Evolutionary conservation across 2,888 invertebrate genomes (phyloP), one percentile per base, ranked within the genome.

Genomic region (Papilio demoleus): DNA sequence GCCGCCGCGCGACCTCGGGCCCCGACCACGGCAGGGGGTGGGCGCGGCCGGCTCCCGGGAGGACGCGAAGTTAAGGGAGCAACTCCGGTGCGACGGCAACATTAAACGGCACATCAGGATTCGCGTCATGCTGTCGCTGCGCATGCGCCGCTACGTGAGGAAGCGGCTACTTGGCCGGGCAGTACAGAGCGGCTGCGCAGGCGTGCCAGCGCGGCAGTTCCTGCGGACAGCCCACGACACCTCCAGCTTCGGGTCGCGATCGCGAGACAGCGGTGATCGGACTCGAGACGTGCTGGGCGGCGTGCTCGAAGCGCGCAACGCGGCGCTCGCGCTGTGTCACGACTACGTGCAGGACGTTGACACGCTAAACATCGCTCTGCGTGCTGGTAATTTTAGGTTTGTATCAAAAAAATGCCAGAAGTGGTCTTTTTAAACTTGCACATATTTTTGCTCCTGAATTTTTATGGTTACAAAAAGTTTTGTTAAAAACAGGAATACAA

Each of bases 81-180:
- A 92, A 71, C 67, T 93, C 66, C 85, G 93, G 24, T 93, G 93
- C 68, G 94, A 94, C 74, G 93, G 94, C 71, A 93, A 94, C 76
- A 93, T 94, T 1, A 94, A 94, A 65, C 87, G 94, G 27, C 94
- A 95, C 78, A 94, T 95, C 27, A 90, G 94, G 68, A 94, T 95
- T 22, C 89, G 95, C 17, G 94, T 95, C 60, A 95, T 95, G 93
- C 86, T 95, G 75, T 95, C 95, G 12, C 84, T 96, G 71, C 90
- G 95, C 70, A 92, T 95, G 88, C 92, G 94, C 27, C 84, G 92
- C 67, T 92, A 93, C 68, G 90, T 93, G 79, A 94, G 92, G 72
- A 79, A 88, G 69, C 78, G 86, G 63, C 66, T 88, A 67, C 78
- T 82, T 70, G 89, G 86, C 65, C 79, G 75, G 56, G 68, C 77